Percentiles rank a stretch among this genome's conserved stretches.
Conservation (phyloP, 2,797 vertebrate species). For the Notamacropus eugenii region DNA sequence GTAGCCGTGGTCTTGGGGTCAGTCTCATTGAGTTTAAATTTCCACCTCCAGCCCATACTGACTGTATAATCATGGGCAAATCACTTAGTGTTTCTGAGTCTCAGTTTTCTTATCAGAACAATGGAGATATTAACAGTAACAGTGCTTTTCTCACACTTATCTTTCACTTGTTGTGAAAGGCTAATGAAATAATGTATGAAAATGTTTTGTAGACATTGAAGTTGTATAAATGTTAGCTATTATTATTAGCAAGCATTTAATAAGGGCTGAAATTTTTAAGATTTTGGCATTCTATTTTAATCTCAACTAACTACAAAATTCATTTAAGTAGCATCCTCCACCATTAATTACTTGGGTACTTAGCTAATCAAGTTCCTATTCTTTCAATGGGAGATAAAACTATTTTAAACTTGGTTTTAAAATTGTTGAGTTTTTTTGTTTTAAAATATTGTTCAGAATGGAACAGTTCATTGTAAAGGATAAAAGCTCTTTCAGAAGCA, state of each 20-base stretch:
- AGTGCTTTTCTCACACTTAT: background rate
- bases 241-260: background rate
- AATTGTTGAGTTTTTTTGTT: constrained; percentile 7
- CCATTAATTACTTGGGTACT: background rate
- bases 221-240: background rate
- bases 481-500: background rate
- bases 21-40: background rate
- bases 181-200: background rate
- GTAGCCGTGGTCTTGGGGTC: background rate
- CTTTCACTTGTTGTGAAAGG: background rate
- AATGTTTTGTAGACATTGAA: background rate
- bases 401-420: constrained; percentile 35
- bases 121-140: background rate
- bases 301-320: background rate
- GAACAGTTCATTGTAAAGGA: background rate
- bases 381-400: background rate
- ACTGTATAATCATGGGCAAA: background rate
- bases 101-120: background rate
- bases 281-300: background rate
- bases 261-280: background rate
- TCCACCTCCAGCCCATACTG: background rate
- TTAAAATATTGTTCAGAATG: constrained; percentile 24
- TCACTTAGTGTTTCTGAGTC: background rate
- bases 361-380: background rate
- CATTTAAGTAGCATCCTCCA: background rate